Conservation (phyloP, 2,797 vertebrate species). For the Megalops cyprinoides region DNA sequence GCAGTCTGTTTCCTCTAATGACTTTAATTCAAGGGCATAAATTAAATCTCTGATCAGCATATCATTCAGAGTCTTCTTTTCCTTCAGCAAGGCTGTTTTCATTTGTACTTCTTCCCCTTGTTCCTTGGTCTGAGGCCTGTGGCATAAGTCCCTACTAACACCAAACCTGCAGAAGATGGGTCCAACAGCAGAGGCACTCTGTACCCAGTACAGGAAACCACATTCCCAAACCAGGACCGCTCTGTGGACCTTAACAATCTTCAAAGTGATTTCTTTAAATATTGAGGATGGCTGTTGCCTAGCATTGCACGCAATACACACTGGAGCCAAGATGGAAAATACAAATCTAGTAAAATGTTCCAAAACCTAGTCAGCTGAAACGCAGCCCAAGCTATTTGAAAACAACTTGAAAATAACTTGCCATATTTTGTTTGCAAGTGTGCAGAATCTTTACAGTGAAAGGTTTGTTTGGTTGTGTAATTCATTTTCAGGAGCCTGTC, state of each 20-base stretch:
- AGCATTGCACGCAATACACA: background rate
- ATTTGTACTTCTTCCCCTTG: conserved; percentile 51
- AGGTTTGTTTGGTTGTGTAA: too few relatives aligned
- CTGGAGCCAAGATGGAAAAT: background rate
- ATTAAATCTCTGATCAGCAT: conserved; percentile 35
- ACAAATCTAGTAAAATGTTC: background rate
- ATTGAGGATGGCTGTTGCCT: background rate
- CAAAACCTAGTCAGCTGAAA: background rate
- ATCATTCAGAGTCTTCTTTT: conserved; percentile 44
- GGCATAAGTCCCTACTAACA: background rate
- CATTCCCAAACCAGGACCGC: background rate
- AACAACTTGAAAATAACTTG: too few relatives aligned
- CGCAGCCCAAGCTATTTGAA: background rate
- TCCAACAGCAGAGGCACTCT: background rate
- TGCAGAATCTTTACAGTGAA: too few relatives aligned
- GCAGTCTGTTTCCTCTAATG: conserved; percentile 22
- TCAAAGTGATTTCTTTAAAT: background rate
- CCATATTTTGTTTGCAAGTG: too few relatives aligned
- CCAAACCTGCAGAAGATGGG: conserved; percentile 4
- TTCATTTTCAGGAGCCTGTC: too few relatives aligned
- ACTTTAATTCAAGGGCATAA: conserved; percentile 45
- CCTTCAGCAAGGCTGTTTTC: conserved; percentile 25
- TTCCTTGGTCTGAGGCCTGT: background rate
- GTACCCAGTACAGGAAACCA: background rate
- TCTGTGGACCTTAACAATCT: background rate